Evolutionary conservation across 2,888 invertebrate species (phyloP), one percentile per base, ranked within the genome.

Genomic region (Timandra comae): DNA sequence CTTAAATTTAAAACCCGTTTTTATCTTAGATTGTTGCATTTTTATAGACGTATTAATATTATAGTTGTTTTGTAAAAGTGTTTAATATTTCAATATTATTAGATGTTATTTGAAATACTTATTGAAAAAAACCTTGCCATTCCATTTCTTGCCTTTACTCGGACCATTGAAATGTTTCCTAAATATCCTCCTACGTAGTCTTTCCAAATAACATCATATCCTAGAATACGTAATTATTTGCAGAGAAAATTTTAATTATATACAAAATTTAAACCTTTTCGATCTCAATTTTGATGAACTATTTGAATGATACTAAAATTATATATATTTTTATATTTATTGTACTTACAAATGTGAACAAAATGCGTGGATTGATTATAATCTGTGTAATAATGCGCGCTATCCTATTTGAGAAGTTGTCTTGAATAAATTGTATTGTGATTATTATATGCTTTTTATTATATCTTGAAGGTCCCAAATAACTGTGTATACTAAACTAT

Each of bases 131-230:
- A 46, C 41, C 53, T 60, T 58, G 54, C 58, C 59, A 51, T 38
- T 42, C 48, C 37, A 35, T 28, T 47, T 63, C 64, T 67, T 63
- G 67, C 65, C 64, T 55, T 52, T 30, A 49, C 38, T 49, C 38
- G 57, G 62, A 59, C 56, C 56, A 61, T 49, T 23, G 9, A 23
- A 24, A 24, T 4, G 11, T 10, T 11, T 9, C 9, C 8, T 24
- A 24, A 11, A 7, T 24, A 9, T 24, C 7, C 9, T 8, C 8
- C 4, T 22, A 22, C 22, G 8, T 22, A 7, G 8, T 22, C 22
- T 22, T 8, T 24, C 16, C 16, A 16, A 16, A 16, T 16, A 5
- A 16, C 16, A 7, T 11, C 19, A 35, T 12, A 30, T 38, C 19
- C 16, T n/a, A n/a, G n/a, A 32, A 29, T 30, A 27, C 30, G 23